Conservation (phyloP, 2,113 vertebrate genomes). For the Oncorhynchus clarkii region DNA sequence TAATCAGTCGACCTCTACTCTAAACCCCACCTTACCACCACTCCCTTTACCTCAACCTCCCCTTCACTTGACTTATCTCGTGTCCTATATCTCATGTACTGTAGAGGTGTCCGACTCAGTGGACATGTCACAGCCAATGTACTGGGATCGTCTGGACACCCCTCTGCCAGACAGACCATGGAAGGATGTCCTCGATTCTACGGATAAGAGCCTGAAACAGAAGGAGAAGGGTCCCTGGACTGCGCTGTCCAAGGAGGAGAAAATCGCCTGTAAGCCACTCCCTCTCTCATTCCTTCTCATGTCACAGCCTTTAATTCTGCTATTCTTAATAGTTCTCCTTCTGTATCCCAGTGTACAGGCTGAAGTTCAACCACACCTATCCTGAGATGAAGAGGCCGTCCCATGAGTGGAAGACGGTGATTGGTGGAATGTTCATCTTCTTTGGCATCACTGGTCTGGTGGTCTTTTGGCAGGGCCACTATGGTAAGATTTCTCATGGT, state of each 20-base stretch:
- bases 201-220: conserved; percentile 77
- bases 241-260: conserved; percentile 78
- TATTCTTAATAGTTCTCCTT: background rate
- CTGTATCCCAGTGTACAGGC: conserved; percentile 70
- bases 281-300: background rate
- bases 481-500: conserved; percentile 64
- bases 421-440: conserved; percentile 74
- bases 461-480: conserved; percentile 78
- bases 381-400: conserved; percentile 70
- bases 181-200: conserved; percentile 55
- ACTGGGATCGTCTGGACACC: conserved; percentile 67
- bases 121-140: conserved; percentile 72
- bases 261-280: conserved; percentile 73
- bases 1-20: no score
- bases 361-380: conserved; percentile 72
- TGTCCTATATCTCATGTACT: background rate
- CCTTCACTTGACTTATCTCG: no score
- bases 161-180: conserved; percentile 78
- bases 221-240: conserved; percentile 84
- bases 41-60: no score
- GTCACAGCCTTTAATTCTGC: background rate
- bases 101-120: conserved; percentile 43
- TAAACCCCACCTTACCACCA: no score
- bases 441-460: conserved; percentile 77
- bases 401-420: conserved; percentile 76